Base-by-base conservation (phyloP, 2,797 vertebrate genomes). In the Neosilurus mollespiculum region DNA sequence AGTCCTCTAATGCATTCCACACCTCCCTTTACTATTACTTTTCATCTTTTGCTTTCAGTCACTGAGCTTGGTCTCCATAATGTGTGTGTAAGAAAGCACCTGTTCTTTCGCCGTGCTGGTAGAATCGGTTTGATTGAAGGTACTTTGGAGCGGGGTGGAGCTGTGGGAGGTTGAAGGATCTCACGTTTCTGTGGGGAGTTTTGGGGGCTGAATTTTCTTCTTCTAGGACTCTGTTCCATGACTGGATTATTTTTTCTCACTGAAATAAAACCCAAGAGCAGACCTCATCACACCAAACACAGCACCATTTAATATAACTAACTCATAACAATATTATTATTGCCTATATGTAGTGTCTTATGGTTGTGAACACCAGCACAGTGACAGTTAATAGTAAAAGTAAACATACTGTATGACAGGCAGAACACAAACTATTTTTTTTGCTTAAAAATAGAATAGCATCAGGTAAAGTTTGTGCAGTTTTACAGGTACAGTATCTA, bases 161-260 rank as follows among this genome's bases (percentile, higher is more conserved):
- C 66, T 49, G 15, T 87, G 0, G 90, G 81, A 1, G 59, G 30
- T 77, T 87, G 37, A 67, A 83, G 86, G 6, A 49, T 80, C 0
- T 11, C 56, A 56, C 78, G 66, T 56, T 77, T 76, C 56, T 54
- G 49, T 70, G 54, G 14, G 8, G 82, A 80, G 11, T 56, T 64
- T 49, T 85, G 85, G 78, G 70, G 73, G 10, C 59, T 70, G 16
- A 15, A 24, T 0, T 2, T 81, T 67, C 18, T 73, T 51, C 59
- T 20, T 84, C 89, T 86, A 2, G 86, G 67, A 12, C 37, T 85
- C 56, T 75, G 85, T 73, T 91, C 81, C 70, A 16, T 2, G 26
- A 81, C 10, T 59, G 62, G 26, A 24, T 43, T 92, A 75, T 65
- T 88, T 85, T 84, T 91, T 86, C n/a, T 92, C 92, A 78, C 81